Conservation (phyloP, 2,797 vertebrate species). For the Oceanodroma leucorhoa region DNA sequence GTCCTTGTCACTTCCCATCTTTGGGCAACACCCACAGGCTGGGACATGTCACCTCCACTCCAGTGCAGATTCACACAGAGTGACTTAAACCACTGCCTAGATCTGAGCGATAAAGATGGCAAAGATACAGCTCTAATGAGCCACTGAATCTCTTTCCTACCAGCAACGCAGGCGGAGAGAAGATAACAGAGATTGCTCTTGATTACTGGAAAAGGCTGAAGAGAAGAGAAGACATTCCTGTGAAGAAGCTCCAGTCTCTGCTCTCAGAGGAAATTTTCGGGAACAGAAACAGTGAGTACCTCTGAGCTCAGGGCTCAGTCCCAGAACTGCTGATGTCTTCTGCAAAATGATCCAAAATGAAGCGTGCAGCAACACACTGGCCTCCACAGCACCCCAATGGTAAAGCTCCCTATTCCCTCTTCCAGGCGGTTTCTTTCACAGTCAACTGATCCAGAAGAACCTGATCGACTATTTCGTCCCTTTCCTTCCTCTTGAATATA, state of each 20-base stretch:
- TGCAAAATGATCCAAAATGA: background rate
- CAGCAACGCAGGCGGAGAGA: conserved; percentile 85
- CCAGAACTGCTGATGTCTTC: background rate
- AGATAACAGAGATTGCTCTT: conserved; percentile 76
- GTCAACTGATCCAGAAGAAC: conserved; percentile 84
- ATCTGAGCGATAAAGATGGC: background rate
- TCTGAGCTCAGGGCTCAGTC: background rate
- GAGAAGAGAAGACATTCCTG: conserved; percentile 79
- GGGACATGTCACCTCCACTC: background rate
- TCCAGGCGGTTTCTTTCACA: conserved; percentile 85
- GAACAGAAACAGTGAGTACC: conserved; percentile 82
- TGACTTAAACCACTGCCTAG: background rate
- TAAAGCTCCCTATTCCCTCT: background rate
- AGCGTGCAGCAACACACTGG: background rate
- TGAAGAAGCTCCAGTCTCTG: conserved; percentile 76
- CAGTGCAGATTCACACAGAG: background rate
- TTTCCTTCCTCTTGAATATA: conserved; percentile 86
- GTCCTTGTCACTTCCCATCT: background rate
- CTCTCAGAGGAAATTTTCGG: conserved; percentile 83
- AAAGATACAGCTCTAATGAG: background rate
- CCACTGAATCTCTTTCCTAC: background rate
- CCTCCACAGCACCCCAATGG: accelerated
- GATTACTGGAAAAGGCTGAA: conserved; percentile 81
- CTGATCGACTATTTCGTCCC: conserved; percentile 89
- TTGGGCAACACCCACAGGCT: background rate